phyloP scores from a whole-genome alignment of 2,113 vertebrate species.

The Takifugu bimaculatus region DNA sequence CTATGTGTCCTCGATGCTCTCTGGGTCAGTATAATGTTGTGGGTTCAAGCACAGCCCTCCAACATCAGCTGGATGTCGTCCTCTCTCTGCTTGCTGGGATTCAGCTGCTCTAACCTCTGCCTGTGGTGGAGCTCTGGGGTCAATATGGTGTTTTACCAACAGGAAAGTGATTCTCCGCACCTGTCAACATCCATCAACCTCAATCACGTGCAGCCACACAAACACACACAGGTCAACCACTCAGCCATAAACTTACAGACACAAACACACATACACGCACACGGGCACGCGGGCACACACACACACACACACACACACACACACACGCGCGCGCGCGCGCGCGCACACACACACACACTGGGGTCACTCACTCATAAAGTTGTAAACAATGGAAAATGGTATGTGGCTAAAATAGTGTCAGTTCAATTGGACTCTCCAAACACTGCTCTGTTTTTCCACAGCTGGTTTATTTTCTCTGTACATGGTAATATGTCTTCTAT shows the following conservation, averaged over 20 bases:
- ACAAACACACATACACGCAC: conserved; percentile 37
- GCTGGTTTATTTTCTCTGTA: conserved; percentile 64
- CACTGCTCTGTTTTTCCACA: conserved; percentile 52
- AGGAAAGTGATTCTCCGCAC: conserved; percentile 81
- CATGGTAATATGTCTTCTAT: conserved; percentile 65
- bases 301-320: conserved; percentile 32
- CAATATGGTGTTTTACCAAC: conserved; percentile 84
- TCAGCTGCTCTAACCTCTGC: conserved; percentile 85
- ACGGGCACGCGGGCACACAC: conserved; percentile 29
- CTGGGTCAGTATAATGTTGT: conserved; percentile 44
- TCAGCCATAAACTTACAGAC: conserved; percentile 11
- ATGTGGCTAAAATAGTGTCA: conserved; percentile 66
- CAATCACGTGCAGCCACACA: conserved; percentile 43
- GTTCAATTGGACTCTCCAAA: conserved; percentile 67
- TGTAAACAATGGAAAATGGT: conserved; percentile 71
- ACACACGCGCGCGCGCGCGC: conserved; percentile 5
- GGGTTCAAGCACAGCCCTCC: conserved; percentile 51
- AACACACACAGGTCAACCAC: conserved; percentile 39
- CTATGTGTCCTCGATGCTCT: conserved; percentile 15
- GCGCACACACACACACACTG: conserved; percentile 29
- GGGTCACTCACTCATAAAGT: conserved; percentile 65
- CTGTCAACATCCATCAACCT: conserved; percentile 82
- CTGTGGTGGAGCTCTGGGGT: conserved; percentile 80
- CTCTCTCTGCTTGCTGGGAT: conserved; percentile 72
- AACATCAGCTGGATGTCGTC: conserved; percentile 76